A percentile compares a stretch with the other conserved stretches of the same genome.
phyloP scores from a whole-genome alignment of 2,113 vertebrate species.

The Periophthalmodon schlosseri region DNA sequence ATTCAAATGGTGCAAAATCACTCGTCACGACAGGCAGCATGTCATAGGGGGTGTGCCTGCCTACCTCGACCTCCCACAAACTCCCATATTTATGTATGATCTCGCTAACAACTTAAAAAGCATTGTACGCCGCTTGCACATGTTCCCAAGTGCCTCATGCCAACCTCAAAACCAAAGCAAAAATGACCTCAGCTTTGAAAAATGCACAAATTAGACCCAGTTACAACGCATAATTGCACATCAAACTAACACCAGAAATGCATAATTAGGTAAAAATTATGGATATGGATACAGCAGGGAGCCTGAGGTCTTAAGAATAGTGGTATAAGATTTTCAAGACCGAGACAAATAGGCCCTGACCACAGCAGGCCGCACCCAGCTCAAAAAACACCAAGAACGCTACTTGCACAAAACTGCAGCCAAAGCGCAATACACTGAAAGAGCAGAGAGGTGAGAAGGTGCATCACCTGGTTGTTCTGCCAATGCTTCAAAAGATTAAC shows the following conservation, averaged over 20 bases:
- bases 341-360: slow-evolving; percentile 60
- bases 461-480: slow-evolving; percentile 62
- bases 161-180: slow-evolving; percentile 29
- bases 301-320: slow-evolving; percentile 51
- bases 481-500: slow-evolving; percentile 61
- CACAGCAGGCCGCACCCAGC: slow-evolving; percentile 54
- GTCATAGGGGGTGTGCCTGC: slow-evolving; percentile 27
- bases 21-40: slow-evolving; percentile 30
- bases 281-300: slow-evolving; percentile 38
- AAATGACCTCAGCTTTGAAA: slow-evolving; percentile 54
- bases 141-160: slow-evolving; percentile 19
- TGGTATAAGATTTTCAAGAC: slow-evolving; percentile 42
- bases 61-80: slow-evolving; percentile 56
- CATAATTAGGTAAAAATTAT: slow-evolving; percentile 45
- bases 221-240: slow-evolving; percentile 26
- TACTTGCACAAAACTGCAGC: slow-evolving; percentile 49
- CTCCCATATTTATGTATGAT: slow-evolving; percentile 51
- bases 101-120: slow-evolving; percentile 32
- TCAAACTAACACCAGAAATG: slow-evolving; percentile 33
- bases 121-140: slow-evolving; percentile 16
- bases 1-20: slow-evolving; percentile 31
- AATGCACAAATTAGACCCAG: slow-evolving; percentile 47
- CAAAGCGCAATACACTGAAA: slow-evolving; percentile 33
- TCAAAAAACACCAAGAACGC: slow-evolving; percentile 52
- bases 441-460: slow-evolving; percentile 32